Evolutionary conservation across 2,797 vertebrate species (phyloP), one percentile per base, ranked within the genome.

Genomic region (Acridotheres tristis): DNA sequence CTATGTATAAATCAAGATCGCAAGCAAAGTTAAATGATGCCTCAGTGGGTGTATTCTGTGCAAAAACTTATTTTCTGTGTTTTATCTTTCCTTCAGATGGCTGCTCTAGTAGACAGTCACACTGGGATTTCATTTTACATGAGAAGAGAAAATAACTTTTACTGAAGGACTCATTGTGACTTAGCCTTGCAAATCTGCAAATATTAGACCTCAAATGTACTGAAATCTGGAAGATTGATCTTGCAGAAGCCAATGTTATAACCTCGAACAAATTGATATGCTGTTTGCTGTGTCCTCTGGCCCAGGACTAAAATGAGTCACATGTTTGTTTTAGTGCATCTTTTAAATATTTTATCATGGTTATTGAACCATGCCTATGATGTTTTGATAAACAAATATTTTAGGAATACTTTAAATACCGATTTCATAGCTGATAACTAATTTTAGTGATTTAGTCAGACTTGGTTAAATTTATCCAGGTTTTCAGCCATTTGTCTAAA

Each of bases 181-280:
- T 74, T 82, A 80, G 34, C 72, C 43, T 94, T 93, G 94, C 62
- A 51, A 55, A 90, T 89, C 80, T 91, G 67, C 77, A 93, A 82
- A 59, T 85, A 63, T 90, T 61, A 69, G 58, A 61, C 84, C 58
- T 81, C 40, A 75, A 89, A 93, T 40, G 30, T 91, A 83, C 67
- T 80, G 51, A 40, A 89, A 95, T 94, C 71, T 89, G 72, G 11
- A 84, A 89, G 32, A 86, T 1, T 75, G 17, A 73, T 94, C 75
- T 72, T 92, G 40, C 54, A 94, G 82, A 93, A 94, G 71, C 50
- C 63, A 22, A 34, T 66, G 17, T 78, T 92, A 91, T 38, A 65
- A 76, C 10, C 14, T 77, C 47, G 36, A 29, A 42, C 21, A 57
- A 77, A 36, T 7, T 58, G 55, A 50, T 77, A 68, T 4, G 20